A percentile compares a stretch with the other conserved stretches of the same genome.
Evolutionary conservation across 2,888 invertebrate species (phyloP).

Genomic region (Tillus elongatus): DNA sequence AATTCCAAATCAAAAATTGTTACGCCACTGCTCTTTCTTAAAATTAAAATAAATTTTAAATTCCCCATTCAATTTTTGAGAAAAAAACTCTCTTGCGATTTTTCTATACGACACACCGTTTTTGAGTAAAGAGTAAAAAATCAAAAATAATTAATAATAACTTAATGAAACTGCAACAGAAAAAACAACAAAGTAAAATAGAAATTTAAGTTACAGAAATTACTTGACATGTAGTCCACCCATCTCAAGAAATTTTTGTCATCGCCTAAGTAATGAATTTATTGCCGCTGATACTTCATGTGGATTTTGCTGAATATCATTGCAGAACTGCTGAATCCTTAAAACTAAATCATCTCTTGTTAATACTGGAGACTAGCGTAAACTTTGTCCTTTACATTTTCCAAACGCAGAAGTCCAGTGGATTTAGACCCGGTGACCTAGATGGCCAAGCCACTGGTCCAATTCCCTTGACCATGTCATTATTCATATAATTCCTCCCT

Average conservation of each 20-base stretch:
- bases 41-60: not conserved
- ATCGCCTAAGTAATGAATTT: conserved; percentile 1
- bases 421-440: not conserved
- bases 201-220: conserved; percentile 1
- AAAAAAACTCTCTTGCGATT: too few species aligned
- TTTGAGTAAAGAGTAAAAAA: too few species aligned
- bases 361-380: not conserved
- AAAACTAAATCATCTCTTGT: conserved; percentile 2
- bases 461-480: too few species aligned
- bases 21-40: too few species aligned
- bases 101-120: too few species aligned
- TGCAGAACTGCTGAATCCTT: conserved; percentile 1
- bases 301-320: not conserved
- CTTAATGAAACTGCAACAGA: not conserved
- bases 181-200: not conserved
- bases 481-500: too few species aligned
- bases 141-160: too few species aligned
- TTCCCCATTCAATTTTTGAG: too few species aligned
- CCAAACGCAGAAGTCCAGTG: too few species aligned
- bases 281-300: conserved; percentile 1
- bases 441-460: conserved; percentile 1
- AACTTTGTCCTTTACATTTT: conserved; percentile 1
- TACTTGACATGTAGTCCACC: not conserved
- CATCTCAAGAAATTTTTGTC: not conserved
- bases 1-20: not conserved